These are phyloP conservation scores for Andrena bucephala DNA, from an alignment of 2,888 invertebrate species.

Conservation along the genomic window DNA sequence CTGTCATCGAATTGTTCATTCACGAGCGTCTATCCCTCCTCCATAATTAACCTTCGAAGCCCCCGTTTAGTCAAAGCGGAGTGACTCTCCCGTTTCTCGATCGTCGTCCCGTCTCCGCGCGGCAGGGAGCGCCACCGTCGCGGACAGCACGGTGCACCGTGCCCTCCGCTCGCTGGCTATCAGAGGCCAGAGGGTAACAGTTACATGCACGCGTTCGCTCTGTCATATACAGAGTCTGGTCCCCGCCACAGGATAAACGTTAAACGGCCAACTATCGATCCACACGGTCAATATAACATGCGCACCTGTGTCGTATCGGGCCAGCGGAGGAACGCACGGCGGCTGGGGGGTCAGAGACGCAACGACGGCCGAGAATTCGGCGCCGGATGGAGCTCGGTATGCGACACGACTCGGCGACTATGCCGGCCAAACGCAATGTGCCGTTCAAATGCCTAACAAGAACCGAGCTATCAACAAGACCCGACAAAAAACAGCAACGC, in stretches of 20 bases:
- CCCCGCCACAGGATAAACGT: conserved; percentile 12
- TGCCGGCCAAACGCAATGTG: conserved; percentile 54
- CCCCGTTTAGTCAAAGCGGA: neutral
- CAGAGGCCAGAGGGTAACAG: conserved; percentile 20
- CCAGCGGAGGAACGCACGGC: neutral
- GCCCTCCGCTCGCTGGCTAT: conserved; percentile 32
- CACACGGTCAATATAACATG: conserved; percentile 54
- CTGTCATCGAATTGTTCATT: no score
- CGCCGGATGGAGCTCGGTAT: conserved; percentile 32
- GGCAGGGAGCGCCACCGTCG: conserved; percentile 20
- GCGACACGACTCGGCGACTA: conserved; percentile 66
- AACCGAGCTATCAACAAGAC: conserved; percentile 69
- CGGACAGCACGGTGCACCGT: conserved; percentile 29
- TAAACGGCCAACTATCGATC: conserved; percentile 48
- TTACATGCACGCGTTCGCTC: conserved; percentile 53
- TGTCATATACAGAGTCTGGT: conserved; percentile 30
- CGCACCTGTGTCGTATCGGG: conserved; percentile 42
- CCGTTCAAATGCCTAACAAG: conserved; percentile 61
- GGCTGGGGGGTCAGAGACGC: conserved; percentile 4
- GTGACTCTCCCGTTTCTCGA: conserved; percentile 43
- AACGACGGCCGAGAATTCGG: conserved; percentile 47
- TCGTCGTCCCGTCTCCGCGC: conserved; percentile 35
- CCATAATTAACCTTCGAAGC: no score
- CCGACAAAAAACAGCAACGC: conserved; percentile 65
- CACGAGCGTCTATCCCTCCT: no score